Conservation (phyloP, 1,140 invertebrate species). For the Lucilia sericata region DNA sequence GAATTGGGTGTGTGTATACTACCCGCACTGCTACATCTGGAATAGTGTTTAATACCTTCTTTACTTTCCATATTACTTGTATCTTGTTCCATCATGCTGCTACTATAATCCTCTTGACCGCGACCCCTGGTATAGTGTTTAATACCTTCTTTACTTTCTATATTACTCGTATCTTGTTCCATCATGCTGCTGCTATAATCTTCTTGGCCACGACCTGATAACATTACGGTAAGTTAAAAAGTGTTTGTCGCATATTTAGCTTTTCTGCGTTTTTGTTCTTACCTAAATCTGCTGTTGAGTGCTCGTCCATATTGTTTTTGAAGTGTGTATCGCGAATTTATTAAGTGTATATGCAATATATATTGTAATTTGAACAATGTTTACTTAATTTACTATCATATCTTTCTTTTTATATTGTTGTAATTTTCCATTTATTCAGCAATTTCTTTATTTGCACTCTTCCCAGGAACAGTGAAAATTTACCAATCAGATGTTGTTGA, state of each 20-base stretch:
- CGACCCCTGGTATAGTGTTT: constrained; percentile 82
- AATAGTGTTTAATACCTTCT: constrained; percentile 72
- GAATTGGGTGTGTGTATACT: constrained; percentile 86
- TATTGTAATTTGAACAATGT: constrained; percentile 22
- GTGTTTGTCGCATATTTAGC: not conserved
- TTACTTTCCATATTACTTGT: not conserved
- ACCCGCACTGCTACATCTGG: constrained; percentile 84
- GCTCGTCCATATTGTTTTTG: constrained; percentile 21
- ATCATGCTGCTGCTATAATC: constrained; percentile 2
- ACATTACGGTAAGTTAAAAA: not conserved
- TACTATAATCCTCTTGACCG: constrained; percentile 68
- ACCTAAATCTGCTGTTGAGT: constrained; percentile 14
- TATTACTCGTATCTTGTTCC: not conserved
- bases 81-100: constrained; percentile 4
- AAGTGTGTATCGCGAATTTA: not conserved
- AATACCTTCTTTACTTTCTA: constrained; percentile 47
- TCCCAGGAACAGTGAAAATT: not conserved
- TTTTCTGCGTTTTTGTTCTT: not conserved
- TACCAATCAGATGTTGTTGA: not conserved
- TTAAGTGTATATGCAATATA: not conserved
- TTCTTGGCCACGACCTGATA: constrained; percentile 6
- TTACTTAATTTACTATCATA: constrained; percentile 12
- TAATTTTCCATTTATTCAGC: constrained; percentile 11
- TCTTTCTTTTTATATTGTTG: constrained; percentile 5
- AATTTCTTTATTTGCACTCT: not conserved